Conservation (phyloP, 2,888 invertebrate genomes). For the Parnassius apollo region DNA sequence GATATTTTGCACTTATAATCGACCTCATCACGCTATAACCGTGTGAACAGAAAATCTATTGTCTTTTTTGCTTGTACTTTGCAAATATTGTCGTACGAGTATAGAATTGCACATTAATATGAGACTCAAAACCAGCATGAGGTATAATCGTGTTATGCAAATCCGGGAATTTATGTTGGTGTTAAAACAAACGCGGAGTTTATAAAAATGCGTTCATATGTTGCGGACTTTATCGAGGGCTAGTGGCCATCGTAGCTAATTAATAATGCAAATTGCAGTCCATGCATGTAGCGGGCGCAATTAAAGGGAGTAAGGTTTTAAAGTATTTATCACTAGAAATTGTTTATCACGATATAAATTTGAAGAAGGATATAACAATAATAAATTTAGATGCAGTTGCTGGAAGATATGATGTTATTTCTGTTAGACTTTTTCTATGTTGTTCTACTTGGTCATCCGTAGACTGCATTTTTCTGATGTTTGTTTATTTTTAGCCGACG, state of each 20-base stretch:
- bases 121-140: constrained; percentile 26
- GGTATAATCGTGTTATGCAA: constrained; percentile 31
- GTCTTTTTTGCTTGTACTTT: constrained; percentile 28
- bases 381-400: neutral
- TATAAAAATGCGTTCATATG: constrained; percentile 25
- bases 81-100: constrained; percentile 31
- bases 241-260: constrained; percentile 16
- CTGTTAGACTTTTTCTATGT: no score
- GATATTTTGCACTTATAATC: constrained; percentile 3
- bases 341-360: constrained; percentile 7
- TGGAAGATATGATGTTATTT: no score
- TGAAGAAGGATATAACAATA: neutral
- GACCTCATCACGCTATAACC: constrained; percentile 11
- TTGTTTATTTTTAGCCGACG: no score
- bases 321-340: neutral
- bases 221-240: constrained; percentile 16
- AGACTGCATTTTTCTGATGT: no score
- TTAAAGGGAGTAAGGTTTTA: constrained; percentile 17
- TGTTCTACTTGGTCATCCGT: no score
- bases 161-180: constrained; percentile 30
- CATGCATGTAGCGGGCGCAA: constrained; percentile 21
- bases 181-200: constrained; percentile 25
- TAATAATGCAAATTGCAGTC: constrained; percentile 22
- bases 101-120: constrained; percentile 32
- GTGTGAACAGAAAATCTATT: constrained; percentile 23